Evolutionary conservation across 2,888 invertebrate genomes (phyloP).

Genomic region (Serripes groenlandicus): DNA sequence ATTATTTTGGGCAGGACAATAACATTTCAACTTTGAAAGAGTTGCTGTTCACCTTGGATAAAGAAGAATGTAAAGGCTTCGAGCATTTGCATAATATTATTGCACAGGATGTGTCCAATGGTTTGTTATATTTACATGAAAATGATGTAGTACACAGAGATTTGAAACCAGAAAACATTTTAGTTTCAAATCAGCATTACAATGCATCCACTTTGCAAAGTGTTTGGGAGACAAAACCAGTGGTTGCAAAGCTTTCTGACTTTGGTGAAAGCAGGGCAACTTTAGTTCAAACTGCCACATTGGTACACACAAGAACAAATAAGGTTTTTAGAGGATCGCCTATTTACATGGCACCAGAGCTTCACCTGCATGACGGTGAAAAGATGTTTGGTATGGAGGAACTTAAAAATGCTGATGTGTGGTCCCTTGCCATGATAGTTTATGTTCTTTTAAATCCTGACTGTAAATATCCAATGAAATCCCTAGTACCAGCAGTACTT

Average conservation of each 20-base stretch:
- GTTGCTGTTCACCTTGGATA: not conserved
- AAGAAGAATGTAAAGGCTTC: slow-evolving; percentile 4
- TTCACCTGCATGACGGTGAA: slow-evolving; percentile 12
- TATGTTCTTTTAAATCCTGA: slow-evolving; percentile 23
- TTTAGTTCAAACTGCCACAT: slow-evolving; percentile 10
- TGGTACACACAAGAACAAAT: slow-evolving; percentile 15
- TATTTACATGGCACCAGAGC: slow-evolving; percentile 24
- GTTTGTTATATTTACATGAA: slow-evolving; percentile 18
- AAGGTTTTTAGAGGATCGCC: slow-evolving; percentile 23
- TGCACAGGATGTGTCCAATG: slow-evolving; percentile 14
- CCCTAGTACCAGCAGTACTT: too few species aligned
- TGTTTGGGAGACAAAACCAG: slow-evolving; percentile 14
- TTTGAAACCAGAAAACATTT: slow-evolving; percentile 20
- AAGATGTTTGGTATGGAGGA: not conserved
- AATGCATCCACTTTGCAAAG: not conserved
- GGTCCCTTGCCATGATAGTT: slow-evolving; percentile 24
- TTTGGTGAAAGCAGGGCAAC: slow-evolving; percentile 24
- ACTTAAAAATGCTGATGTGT: slow-evolving; percentile 13
- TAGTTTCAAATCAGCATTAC: slow-evolving; percentile 30
- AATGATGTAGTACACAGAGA: slow-evolving; percentile 26
- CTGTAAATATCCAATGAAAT: slow-evolving; percentile 2
- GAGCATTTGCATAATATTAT: slow-evolving; percentile 21
- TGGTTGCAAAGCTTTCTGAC: slow-evolving; percentile 22
- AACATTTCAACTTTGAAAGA: slow-evolving; percentile 17
- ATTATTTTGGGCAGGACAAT: slow-evolving; percentile 12